Base-by-base conservation (phyloP, 35 echinoderm and acorn worm species). In the Chiridota heheva region DNA sequence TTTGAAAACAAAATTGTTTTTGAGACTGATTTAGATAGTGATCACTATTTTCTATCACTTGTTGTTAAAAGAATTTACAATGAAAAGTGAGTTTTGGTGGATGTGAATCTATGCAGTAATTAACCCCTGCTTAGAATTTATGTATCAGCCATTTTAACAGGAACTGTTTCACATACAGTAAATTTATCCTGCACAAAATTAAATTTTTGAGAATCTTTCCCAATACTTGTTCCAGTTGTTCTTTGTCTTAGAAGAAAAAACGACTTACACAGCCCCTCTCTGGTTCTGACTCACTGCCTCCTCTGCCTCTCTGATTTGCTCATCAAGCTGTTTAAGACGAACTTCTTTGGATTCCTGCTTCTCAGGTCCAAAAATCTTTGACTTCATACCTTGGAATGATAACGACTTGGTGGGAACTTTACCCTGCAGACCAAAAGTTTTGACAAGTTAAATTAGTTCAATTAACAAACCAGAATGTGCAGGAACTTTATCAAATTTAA, bases 321-420 rank as follows among this genome's bases (percentile, higher is more conserved):
- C 93, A 45, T 90, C 70, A 15, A 96, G 48, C 31, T 91, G 78
- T 37, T 82, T 83, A 16, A 83, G 35, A 40, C 69, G 69, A 18
- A 84, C 75, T 26, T 96, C 88, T 53, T 76, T 96, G 7, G 64
- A 67, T 72, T 96, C 88, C 40, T 69, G 77, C 44, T 60, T 96
- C 79, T 91, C 88, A 36, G 89, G 87, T 41, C 87, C 87, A 48
- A 96, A 96, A 26, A 96, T 70, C 82, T 96, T 96, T 10, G 83
- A 85, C 30, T 81, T 96, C 79, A 96, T 83, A 2, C 93, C 88
- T 73, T 78, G 81, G 33, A 87, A 81, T 39, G 93, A 96, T 25
- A 96, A 90, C 12, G 81, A 58, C 53, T 89, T 95, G 53, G 58
- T 88, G 20, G 91, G 91, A 59, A 76, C 81, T 46, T 78, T 95